Evolutionary conservation across 53 echinoderm and acorn worm species (phyloP).

Genomic region (Holothuria leucospilota): DNA sequence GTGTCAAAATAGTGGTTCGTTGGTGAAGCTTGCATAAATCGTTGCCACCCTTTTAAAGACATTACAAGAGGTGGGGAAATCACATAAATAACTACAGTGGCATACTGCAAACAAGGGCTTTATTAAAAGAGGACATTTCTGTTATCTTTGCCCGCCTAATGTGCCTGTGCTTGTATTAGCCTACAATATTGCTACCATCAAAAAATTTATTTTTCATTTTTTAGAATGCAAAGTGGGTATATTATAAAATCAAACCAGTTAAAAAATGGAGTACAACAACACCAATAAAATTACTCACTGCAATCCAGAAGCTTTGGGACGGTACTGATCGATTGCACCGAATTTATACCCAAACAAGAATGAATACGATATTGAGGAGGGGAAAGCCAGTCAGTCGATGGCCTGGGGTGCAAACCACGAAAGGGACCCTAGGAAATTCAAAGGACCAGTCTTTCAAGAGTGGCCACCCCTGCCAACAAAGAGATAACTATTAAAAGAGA

Average conservation of each 20-base stretch:
- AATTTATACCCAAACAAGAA: constrained; percentile 92
- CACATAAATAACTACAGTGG: no score
- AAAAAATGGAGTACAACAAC: not conserved
- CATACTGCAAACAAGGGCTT: no score
- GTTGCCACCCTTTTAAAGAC: no score
- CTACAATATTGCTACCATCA: no score
- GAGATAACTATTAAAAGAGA: not conserved
- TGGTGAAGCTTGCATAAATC: no score
- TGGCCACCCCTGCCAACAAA: constrained; percentile 87
- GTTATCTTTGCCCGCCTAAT: no score
- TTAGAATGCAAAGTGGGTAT: not conserved
- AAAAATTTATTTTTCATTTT: no score
- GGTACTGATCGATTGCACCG: constrained; percentile 92
- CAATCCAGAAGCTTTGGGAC: constrained; percentile 85
- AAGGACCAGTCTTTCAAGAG: constrained; percentile 86
- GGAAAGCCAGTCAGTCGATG: constrained; percentile 82
- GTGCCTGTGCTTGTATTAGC: no score
- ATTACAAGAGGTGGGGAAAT: no score
- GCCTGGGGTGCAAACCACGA: constrained; percentile 96
- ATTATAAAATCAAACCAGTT: not conserved
- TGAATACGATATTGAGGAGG: constrained; percentile 84
- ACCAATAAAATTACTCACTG: constrained; percentile 72
- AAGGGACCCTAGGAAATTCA: constrained; percentile 95
- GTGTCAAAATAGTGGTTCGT: no score
- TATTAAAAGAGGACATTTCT: no score